phyloP scores from a whole-genome alignment of 2,888 invertebrate species.

The Epirrita christyi region DNA sequence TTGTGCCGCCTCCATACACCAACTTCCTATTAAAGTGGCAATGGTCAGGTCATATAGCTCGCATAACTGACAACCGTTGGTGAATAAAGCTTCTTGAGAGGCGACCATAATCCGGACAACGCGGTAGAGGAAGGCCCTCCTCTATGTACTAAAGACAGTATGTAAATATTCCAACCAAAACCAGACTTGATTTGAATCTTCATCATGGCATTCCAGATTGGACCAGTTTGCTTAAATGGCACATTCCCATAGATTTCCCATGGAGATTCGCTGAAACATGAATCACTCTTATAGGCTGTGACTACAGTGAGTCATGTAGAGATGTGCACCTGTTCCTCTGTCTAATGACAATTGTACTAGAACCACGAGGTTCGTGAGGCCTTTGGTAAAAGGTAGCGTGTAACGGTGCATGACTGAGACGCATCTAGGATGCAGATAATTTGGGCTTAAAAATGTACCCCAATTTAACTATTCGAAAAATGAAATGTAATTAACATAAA shows the following conservation, averaged over 20 bases:
- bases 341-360: slow-evolving; percentile 32
- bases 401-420: slow-evolving; percentile 40
- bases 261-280: slow-evolving; percentile 50
- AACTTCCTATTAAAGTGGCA: too few relatives aligned
- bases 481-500: too few relatives aligned
- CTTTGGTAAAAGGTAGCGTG: slow-evolving; percentile 34
- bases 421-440: not conserved
- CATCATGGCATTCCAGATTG: slow-evolving; percentile 20
- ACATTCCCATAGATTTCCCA: slow-evolving; percentile 55
- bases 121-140: too few relatives aligned
- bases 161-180: not conserved
- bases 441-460: too few relatives aligned
- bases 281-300: slow-evolving; percentile 41
- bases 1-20: too few relatives aligned
- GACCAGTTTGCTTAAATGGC: slow-evolving; percentile 36
- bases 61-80: too few relatives aligned
- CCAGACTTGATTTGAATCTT: too few relatives aligned
- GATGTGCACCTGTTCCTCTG: slow-evolving; percentile 50
- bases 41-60: too few relatives aligned
- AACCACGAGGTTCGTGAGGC: slow-evolving; percentile 37
- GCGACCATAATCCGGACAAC: too few relatives aligned
- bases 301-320: slow-evolving; percentile 52
- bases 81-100: too few relatives aligned
- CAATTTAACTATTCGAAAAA: too few relatives aligned
- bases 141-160: too few relatives aligned